A percentile compares a stretch with the other conserved stretches of the same genome.
Conservation (phyloP, 2,113 vertebrate species). For the Neolamprologus devosi region DNA sequence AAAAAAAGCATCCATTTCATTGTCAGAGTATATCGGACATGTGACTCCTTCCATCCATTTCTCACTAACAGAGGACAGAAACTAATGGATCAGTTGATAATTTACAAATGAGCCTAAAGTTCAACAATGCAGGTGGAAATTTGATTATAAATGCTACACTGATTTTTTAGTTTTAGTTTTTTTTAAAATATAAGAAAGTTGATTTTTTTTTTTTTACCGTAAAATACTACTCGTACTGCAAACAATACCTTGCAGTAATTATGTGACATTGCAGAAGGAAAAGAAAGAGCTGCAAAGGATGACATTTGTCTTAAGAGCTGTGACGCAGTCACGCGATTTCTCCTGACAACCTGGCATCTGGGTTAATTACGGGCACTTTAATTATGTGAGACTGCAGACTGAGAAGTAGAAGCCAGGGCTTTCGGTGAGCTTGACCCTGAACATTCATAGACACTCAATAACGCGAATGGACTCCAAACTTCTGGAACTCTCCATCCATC, state of each 20-base stretch:
- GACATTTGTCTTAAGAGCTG: not conserved
- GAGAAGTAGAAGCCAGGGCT: conserved; percentile 8
- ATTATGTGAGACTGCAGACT: conserved; percentile 38
- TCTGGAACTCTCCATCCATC: conserved; percentile 27
- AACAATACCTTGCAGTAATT: not conserved
- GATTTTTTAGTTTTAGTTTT: not conserved
- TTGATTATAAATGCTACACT: not conserved
- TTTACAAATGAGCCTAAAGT: not conserved
- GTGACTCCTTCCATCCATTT: not conserved
- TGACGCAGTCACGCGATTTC: not conserved
- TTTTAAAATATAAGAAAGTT: not conserved
- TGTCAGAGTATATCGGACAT: not conserved
- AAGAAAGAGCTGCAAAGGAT: not conserved
- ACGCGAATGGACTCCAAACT: not conserved
- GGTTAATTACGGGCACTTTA: conserved; percentile 53
- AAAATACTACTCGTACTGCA: not conserved
- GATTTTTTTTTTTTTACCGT: not conserved
- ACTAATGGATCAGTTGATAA: conserved; percentile 20
- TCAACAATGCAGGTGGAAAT: not conserved
- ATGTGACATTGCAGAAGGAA: not conserved
- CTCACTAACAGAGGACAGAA: not conserved
- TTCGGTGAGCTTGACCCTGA: not conserved
- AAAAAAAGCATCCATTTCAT: not conserved
- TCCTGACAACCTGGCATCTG: conserved; percentile 13
- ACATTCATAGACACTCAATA: conserved; percentile 10